Evolutionary conservation across 2,797 vertebrate species (phyloP).

Genomic region (Coendou prehensilis): DNA sequence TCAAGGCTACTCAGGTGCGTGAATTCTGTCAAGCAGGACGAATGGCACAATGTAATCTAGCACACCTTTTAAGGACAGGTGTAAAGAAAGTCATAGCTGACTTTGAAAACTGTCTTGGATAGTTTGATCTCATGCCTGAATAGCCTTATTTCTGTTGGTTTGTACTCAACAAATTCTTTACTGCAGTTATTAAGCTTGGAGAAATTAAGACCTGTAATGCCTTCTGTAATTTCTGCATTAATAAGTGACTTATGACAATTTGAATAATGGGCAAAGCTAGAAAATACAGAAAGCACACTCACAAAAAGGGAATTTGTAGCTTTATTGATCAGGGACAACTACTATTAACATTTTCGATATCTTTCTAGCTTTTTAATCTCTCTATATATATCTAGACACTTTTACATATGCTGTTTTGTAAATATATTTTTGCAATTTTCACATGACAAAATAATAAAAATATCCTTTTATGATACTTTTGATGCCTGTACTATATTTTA

Average conservation of each 20-base stretch:
- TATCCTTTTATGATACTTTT: conserved; percentile 31
- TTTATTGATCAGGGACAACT: neutral
- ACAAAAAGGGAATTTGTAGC: neutral
- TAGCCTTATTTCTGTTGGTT: neutral
- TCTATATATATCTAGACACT: neutral
- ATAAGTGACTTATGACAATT: conserved; percentile 15
- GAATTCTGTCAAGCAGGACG: neutral
- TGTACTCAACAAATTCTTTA: conserved; percentile 27
- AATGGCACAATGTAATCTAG: neutral
- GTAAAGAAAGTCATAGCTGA: neutral
- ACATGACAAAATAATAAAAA: neutral
- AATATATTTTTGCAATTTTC: neutral
- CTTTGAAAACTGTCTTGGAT: neutral
- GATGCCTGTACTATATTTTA: conserved; percentile 33
- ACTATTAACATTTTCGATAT: conserved; percentile 11
- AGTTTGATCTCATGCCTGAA: conserved; percentile 18
- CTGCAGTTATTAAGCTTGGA: neutral
- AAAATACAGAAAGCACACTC: neutral
- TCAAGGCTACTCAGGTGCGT: neutral
- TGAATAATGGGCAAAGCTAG: neutral
- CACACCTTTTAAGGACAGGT: neutral
- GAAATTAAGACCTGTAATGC: neutral
- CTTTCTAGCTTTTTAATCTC: conserved; percentile 33
- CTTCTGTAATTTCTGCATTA: neutral
- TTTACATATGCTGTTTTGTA: conserved; percentile 36